Evolutionary conservation across 2,113 vertebrate species (phyloP).

Genomic region (Raja brachyura): DNA sequence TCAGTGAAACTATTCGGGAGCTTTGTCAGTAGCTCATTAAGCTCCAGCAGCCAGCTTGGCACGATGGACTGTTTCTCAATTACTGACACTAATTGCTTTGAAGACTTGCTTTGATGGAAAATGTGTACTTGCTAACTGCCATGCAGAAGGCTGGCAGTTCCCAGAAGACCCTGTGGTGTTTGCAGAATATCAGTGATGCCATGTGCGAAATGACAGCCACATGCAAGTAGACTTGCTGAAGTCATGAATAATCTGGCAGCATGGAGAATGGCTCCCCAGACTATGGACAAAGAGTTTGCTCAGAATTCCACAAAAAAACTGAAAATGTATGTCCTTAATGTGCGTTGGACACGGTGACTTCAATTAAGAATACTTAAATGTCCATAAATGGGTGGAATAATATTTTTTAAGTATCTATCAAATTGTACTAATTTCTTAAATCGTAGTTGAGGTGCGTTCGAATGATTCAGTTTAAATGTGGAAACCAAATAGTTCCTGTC

Average conservation of each 20-base stretch:
- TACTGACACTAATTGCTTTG: slow-evolving; percentile 15
- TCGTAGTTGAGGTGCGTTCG: neutral
- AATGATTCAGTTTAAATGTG: neutral
- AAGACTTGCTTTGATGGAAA: slow-evolving; percentile 23
- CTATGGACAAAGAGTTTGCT: neutral
- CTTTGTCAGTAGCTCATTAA: slow-evolving; percentile 25
- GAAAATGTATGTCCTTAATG: neutral
- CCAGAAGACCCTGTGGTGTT: neutral
- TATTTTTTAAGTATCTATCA: too few species aligned
- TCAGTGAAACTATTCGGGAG: slow-evolving; percentile 17
- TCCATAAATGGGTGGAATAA: neutral
- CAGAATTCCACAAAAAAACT: neutral
- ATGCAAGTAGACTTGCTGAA: neutral
- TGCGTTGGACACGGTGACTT: neutral
- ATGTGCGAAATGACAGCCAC: neutral
- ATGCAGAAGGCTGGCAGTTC: neutral
- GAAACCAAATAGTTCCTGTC: too few species aligned
- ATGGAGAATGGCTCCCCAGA: neutral
- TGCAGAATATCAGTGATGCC: neutral
- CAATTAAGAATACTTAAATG: neutral
- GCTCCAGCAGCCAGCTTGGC: slow-evolving; percentile 30
- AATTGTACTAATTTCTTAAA: neutral
- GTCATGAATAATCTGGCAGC: neutral
- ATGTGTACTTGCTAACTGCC: slow-evolving; percentile 17
- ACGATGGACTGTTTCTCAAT: slow-evolving; percentile 28